phyloP scores from a whole-genome alignment of 2,113 vertebrate species.

The Raphicerus campestris region DNA sequence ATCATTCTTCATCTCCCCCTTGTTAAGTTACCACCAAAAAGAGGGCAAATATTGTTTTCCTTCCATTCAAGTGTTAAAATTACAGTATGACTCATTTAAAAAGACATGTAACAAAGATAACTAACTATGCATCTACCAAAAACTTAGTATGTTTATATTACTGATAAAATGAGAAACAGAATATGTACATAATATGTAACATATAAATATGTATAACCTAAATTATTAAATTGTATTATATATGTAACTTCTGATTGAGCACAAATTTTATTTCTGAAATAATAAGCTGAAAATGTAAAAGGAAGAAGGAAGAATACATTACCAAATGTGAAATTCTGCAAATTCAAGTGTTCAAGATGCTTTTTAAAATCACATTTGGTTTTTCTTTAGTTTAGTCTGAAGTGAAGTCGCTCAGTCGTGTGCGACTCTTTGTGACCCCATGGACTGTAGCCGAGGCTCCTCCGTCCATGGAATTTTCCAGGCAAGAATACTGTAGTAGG shows the following conservation, averaged over 20 bases:
- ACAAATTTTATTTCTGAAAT: neutral
- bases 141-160: neutral
- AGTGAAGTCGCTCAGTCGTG: too few relatives aligned
- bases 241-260: neutral
- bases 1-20: neutral
- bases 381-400: neutral
- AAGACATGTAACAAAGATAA: conserved; percentile 23
- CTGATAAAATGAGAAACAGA: neutral
- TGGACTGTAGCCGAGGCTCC: too few relatives aligned
- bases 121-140: neutral
- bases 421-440: too few relatives aligned
- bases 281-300: neutral
- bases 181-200: neutral
- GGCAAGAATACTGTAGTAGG: too few relatives aligned
- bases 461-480: too few relatives aligned
- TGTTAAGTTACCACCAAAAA: neutral
- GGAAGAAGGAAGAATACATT: neutral
- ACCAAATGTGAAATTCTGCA: neutral
- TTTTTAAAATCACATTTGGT: conserved; percentile 15
- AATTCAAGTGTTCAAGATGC: neutral
- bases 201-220: neutral
- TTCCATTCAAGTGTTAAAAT: conserved; percentile 9
- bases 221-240: conserved; percentile 1
- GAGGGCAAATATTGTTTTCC: neutral
- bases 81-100: neutral